Evolutionary conservation across 2,797 vertebrate genomes (phyloP).

Genomic region (Falco naumanni): DNA sequence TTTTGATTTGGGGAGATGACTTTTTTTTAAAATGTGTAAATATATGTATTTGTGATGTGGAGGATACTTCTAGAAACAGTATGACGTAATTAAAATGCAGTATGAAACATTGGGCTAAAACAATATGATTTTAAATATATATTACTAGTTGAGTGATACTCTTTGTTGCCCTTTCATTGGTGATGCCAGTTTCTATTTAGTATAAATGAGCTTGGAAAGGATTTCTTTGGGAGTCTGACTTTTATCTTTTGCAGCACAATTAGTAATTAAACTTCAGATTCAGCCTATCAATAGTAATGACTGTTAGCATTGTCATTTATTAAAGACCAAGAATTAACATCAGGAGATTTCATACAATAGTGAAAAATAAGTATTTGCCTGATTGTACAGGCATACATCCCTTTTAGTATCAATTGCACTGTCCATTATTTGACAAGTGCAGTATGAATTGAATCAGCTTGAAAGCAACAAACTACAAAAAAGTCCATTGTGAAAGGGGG

Average conservation of each 20-base stretch:
- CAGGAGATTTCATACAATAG: background rate
- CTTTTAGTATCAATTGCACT: background rate
- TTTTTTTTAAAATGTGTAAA: background rate
- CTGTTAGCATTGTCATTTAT: background rate
- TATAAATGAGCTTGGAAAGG: background rate
- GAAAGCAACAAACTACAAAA: slow-evolving; percentile 22
- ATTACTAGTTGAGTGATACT: background rate
- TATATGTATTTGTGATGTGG: background rate
- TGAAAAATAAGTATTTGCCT: slow-evolving; percentile 26
- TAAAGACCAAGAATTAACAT: background rate
- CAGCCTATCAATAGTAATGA: background rate
- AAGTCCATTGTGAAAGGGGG: background rate
- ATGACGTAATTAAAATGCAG: background rate
- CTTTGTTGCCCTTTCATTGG: background rate
- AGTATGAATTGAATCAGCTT: slow-evolving; percentile 64
- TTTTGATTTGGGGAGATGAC: background rate
- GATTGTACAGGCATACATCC: slow-evolving; percentile 6
- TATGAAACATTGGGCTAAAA: background rate
- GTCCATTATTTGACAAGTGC: slow-evolving; percentile 42
- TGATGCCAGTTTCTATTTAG: background rate
- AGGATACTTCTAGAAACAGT: background rate
- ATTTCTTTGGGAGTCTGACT: background rate
- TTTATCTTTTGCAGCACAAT: background rate
- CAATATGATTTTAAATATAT: background rate
- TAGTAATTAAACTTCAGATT: background rate